These are phyloP conservation scores for Typhlichthys subterraneus DNA, from an alignment of 2,797 vertebrate genomes.

Conservation along the genomic window DNA sequence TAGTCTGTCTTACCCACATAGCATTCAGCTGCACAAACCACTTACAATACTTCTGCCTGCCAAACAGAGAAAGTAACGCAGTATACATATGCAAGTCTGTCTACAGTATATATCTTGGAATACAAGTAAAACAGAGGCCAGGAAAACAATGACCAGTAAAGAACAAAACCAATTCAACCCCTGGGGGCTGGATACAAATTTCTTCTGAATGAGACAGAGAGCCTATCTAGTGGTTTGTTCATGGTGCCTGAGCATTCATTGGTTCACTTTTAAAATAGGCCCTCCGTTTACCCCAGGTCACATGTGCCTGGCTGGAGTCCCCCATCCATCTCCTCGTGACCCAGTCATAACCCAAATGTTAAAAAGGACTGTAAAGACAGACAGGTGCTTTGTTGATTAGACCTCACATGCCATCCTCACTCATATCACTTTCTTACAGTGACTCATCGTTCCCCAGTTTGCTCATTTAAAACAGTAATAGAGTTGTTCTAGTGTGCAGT, in stretches of 20 bases:
- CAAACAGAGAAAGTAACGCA: neutral
- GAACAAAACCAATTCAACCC: conserved; percentile 5
- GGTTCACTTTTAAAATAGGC: no score
- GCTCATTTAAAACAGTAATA: conserved; percentile 52
- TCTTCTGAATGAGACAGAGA: conserved; percentile 5
- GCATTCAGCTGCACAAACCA: neutral
- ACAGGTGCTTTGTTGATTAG: no score
- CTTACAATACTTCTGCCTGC: no score
- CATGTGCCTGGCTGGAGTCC: no score
- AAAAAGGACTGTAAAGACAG: no score
- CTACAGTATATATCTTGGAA: neutral
- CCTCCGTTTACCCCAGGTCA: no score
- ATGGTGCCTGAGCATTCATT: no score
- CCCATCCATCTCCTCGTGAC: no score
- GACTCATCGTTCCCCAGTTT: conserved; percentile 64
- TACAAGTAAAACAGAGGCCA: neutral
- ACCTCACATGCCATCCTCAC: conserved; percentile 19
- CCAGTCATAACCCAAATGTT: no score
- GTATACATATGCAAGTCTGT: neutral
- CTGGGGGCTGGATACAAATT: conserved; percentile 16
- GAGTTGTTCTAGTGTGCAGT: conserved; percentile 49
- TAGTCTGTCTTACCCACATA: conserved; percentile 7
- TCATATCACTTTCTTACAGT: conserved; percentile 39
- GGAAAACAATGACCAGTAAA: conserved; percentile 15
- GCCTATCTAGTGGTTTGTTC: no score